Base-by-base conservation (phyloP, 2,888 invertebrate species). In the Melieria picta region DNA sequence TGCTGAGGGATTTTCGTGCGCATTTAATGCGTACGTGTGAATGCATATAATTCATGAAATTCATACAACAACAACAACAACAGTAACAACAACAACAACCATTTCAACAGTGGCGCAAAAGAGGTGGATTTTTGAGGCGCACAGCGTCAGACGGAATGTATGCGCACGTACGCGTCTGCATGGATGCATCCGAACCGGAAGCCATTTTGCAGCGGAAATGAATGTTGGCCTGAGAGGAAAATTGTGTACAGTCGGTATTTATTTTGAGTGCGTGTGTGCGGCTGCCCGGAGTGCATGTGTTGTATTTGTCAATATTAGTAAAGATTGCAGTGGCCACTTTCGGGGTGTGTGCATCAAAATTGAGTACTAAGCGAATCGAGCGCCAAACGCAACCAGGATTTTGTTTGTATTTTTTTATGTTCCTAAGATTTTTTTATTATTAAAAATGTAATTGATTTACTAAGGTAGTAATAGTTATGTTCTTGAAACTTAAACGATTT, bases 401-500 rank as follows among this genome's bases (percentile, higher is more conserved):
- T 30, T 30, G 1, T 30, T 30, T 30, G 1, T 2, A 30, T 2
- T 30, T 30, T 30, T 30, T 30, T 2, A 0, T 30, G 30, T 30
- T 30, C 30, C 3, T 30, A 30, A 30, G 30, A 30, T 30, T 30
- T 1, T 3, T 30, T 30, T 2, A 3, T 30, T 30, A 30, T 30
- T 1, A n/a, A 85, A 84, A 85, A 83, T 82, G 67, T 78, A 79
- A 73, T 13, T 45, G 16, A 61, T 65, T 66, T 69, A 74, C 85
- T 88, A 85, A 89, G 89, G 89, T 89, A 90, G 88, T 16, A 16
- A 16, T 16, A 16, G 16, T 16, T 16, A 89, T 88, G 87, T 85
- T 89, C 89, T 89, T 89, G 85, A 91, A 91, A 91, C 88, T 90
- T 90, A 90, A 91, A 90, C 88, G 89, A 89, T 88, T 90, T 91